A percentile compares a stretch with the other conserved stretches of the same genome.
Evolutionary conservation across 2,113 vertebrate species (phyloP).

Genomic region (Rhabdomys dilectus): DNA sequence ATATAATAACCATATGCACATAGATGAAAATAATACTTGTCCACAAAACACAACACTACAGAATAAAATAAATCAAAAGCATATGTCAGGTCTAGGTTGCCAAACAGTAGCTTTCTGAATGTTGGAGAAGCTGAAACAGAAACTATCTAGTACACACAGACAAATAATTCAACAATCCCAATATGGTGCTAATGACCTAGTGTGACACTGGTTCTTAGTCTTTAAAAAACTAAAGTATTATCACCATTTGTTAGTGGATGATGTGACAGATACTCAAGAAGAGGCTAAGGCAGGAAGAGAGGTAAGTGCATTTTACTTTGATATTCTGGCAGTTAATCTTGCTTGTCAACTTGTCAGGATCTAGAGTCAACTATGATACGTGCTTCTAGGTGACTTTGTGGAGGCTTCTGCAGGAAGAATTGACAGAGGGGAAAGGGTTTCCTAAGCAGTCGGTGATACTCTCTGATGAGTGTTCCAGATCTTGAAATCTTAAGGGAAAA

Average conservation of each 20-base stretch:
- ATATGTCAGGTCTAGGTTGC: neutral
- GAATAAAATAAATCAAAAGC: neutral
- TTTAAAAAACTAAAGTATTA: neutral
- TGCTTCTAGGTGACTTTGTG: neutral
- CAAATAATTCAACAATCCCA: neutral
- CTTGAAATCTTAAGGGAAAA: neutral
- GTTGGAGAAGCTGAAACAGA: neutral
- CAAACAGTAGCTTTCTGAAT: neutral
- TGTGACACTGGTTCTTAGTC: neutral
- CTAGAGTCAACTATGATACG: neutral
- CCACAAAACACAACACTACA: neutral
- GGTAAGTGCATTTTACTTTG: neutral
- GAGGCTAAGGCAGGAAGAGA: neutral
- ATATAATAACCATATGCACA: neutral
- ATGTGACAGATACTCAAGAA: neutral
- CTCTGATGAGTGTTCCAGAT: neutral
- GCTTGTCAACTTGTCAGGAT: neutral
- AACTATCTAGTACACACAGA: neutral
- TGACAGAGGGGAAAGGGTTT: fast-evolving
- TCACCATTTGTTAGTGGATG: neutral
- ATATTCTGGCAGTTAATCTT: neutral
- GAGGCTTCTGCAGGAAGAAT: neutral
- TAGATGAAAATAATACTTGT: too few relatives aligned
- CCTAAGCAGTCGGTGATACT: neutral
- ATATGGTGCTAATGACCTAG: too few relatives aligned